phyloP scores from a whole-genome alignment of 2,888 invertebrate genomes.

The Acanthopleura granulata region DNA sequence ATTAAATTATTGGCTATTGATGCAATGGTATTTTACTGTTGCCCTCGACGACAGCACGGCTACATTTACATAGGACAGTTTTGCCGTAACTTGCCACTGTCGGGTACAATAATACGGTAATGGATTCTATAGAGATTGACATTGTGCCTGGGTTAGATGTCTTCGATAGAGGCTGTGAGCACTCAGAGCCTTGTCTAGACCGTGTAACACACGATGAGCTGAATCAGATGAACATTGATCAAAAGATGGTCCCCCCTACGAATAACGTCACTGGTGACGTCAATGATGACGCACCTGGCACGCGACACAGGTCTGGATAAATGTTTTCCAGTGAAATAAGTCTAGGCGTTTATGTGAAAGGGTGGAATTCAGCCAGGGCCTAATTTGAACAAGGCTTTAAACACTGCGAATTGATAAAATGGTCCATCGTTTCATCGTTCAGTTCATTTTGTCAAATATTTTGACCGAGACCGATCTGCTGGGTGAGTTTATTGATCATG shows the following conservation, averaged over 20 bases:
- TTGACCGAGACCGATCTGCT: no score
- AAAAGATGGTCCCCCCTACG: background rate
- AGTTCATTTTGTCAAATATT: no score
- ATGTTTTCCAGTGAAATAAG: background rate
- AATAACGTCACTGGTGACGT: background rate
- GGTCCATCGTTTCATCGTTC: background rate
- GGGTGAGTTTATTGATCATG: no score
- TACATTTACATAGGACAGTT: no score
- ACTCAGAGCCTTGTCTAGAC: background rate
- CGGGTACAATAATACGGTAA: no score
- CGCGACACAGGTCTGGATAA: background rate
- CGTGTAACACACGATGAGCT: conserved; percentile 5
- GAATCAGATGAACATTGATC: background rate
- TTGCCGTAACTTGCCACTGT: no score
- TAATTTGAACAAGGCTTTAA: conserved; percentile 4
- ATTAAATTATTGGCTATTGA: no score
- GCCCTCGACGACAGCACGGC: no score
- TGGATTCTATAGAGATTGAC: background rate
- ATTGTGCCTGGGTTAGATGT: background rate
- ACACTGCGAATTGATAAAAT: background rate
- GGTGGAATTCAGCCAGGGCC: background rate
- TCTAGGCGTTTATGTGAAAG: background rate
- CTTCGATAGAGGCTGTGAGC: background rate
- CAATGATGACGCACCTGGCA: background rate
- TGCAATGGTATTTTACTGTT: no score